Percentiles rank a stretch among this genome's conserved stretches.
phyloP scores from a whole-genome alignment of 2,113 vertebrate genomes.

The Cephalopterus ornatus region DNA sequence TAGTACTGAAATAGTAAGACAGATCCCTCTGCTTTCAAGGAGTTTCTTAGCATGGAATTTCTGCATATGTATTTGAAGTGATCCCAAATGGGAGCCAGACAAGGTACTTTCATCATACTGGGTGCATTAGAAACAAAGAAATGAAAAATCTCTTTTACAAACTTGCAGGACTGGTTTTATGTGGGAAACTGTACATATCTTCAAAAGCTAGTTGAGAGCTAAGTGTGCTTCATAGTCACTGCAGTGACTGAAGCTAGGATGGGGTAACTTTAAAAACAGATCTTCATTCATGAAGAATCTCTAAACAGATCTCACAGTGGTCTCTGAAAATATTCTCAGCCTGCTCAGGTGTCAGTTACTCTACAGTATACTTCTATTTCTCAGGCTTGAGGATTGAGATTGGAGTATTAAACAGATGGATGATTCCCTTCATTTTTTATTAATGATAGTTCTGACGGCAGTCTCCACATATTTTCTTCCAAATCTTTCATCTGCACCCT shows the following conservation, averaged over 20 bases:
- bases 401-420: neutral
- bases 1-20: neutral
- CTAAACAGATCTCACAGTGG: neutral
- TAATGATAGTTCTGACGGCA: neutral
- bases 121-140: neutral
- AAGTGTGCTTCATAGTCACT: neutral
- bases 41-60: neutral
- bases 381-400: neutral
- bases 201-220: neutral
- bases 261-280: neutral
- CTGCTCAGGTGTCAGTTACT: neutral
- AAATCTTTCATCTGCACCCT: neutral
- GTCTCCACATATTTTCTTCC: neutral
- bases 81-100: neutral
- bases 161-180: constrained; percentile 9
- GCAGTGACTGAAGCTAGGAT: neutral
- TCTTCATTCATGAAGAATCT: neutral
- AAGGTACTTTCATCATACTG: neutral
- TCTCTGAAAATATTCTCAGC: neutral
- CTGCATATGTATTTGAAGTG: neutral
- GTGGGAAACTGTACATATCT: neutral
- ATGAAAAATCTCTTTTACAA: neutral
- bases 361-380: neutral
- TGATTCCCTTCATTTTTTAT: neutral
- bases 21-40: neutral